Evolutionary conservation across 2,888 invertebrate species (phyloP), one percentile per base, ranked within the genome.

Genomic region (Eilema caniola): DNA sequence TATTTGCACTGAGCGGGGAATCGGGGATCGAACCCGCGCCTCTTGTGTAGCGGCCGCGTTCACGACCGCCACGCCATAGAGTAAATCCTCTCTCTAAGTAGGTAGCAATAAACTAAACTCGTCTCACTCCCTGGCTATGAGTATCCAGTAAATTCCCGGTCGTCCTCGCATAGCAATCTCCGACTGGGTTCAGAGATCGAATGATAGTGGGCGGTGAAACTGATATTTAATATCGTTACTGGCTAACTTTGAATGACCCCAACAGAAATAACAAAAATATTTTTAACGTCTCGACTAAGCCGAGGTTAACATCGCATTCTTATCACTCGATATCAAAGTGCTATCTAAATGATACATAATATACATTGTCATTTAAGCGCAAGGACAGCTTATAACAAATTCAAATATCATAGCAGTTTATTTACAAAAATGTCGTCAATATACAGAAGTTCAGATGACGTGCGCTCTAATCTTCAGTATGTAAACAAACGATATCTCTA

Each of bases 401-500:
- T n/a, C n/a, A 53, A n/a, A 53, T 53, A 53, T 47, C 14, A 16
- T 20, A 53, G 8, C 7, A 10, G 20, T n/a, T n/a, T 53, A 53
- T 8, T 53, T 2, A 24, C 12, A 59, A 33, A 16, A 62, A 41
- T 16, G 10, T 8, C 16, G 24, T 62, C 62, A 37, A 41, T 14
- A 62, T 62, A n/a, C 53, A 57, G 37, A 23, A 61, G 25, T 33
- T 61, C 33, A n/a, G n/a, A 66, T 66, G 59, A 66, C 25, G 66
- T 41, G 23, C 60, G 59, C 59, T 60, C n/a, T 66, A 59, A 60
- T 66, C 24, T 14, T 23, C n/a, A 53, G 12, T 16, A 20, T 53
- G 31, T 57, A 66, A 60, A 66, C 66, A 66, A 60, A 66, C 41
- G 37, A 24, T 57, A 66, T 57, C 56, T 14, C 37, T 59, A 59